These are phyloP conservation scores for Aurelia coerulea DNA, from an alignment of 30 jellyfish, hydroid and myxozoan genomes.

Conservation along the genomic window DNA sequence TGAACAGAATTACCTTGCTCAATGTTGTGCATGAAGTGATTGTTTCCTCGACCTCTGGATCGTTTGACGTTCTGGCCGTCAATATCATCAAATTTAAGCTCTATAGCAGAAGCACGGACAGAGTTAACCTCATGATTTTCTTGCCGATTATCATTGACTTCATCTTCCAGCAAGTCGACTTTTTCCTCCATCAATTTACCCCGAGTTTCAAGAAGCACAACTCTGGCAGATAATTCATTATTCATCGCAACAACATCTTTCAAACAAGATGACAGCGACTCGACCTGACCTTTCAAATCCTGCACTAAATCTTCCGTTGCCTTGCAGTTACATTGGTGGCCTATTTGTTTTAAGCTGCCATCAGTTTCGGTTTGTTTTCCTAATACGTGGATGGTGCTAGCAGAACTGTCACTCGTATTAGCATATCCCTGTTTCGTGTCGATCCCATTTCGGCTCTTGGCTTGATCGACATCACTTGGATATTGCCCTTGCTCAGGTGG, in stretches of 20 bases:
- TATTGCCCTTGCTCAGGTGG: not conserved
- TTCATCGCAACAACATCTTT: conserved; percentile 44
- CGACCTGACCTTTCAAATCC: conserved; percentile 27
- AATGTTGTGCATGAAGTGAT: not conserved
- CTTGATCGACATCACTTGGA: not conserved
- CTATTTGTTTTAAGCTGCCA: not conserved
- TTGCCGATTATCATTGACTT: not conserved
- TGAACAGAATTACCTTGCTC: not conserved
- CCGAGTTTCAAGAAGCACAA: conserved; percentile 70
- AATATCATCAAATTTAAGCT: not conserved
- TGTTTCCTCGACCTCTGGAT: not conserved
- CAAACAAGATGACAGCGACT: conserved; percentile 24
- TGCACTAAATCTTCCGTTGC: conserved; percentile 3
- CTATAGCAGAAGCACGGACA: not conserved
- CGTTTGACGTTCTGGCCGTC: not conserved
- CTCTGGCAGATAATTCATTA: conserved; percentile 77
- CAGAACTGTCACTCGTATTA: not conserved
- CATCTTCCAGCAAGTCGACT: not conserved
- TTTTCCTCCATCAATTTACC: conserved; percentile 58
- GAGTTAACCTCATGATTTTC: not conserved
- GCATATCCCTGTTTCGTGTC: not conserved
- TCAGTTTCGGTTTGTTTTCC: not conserved
- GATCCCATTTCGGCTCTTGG: not conserved
- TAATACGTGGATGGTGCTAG: not conserved
- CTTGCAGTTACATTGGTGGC: no score